Base-by-base conservation (phyloP, 2,113 vertebrate genomes). In the Cottus gobio region DNA sequence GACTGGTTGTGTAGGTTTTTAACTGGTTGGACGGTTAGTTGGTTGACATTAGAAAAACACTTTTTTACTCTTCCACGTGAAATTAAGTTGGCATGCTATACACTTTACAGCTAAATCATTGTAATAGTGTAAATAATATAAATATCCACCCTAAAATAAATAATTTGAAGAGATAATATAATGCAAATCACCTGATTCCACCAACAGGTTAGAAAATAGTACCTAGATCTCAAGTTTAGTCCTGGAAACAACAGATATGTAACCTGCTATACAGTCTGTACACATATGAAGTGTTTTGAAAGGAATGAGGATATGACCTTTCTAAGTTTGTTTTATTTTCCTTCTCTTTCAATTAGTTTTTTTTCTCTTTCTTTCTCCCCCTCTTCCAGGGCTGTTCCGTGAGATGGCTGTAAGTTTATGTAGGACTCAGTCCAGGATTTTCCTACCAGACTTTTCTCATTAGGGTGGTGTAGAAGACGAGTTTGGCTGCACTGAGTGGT, bases 341-440 rank as follows among this genome's bases (percentile, higher is more conserved):
- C 5, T 56, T 61, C 26, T 64, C 60, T 75, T 71, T 44, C 74
- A 62, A 34, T 56, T n/a, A 67, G 30, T 65, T 36, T 62, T 48
- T 48, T 48, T 20, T 20, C 63, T 48, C 61, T 34, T 34, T 34
- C 34, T 34, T 34, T 6, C 62, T 44, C 66, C 64, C 26, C 68
- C 46, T 16, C 61, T 57, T 31, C 8, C 42, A 83, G 75, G 76
- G 82, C 93, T 92, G 93, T 95, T 91, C 87, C 95, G 95, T 96
- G 96, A 96, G 95, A 96, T 95, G 96, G 94, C 95, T 96, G 95
- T 94, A 95, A 96, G 96, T 96, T 96, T 96, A 95, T 96, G 94
- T 96, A 96, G 96, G 96, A 95, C 92, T 94, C 90, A 89, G 93
- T 96, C 96, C 96, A 96, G 96, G 94, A 76, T 93, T 95, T 92